These are phyloP conservation scores for Glomeris marginata DNA, from an alignment of 2,888 invertebrate species.

Conservation along the genomic window DNA sequence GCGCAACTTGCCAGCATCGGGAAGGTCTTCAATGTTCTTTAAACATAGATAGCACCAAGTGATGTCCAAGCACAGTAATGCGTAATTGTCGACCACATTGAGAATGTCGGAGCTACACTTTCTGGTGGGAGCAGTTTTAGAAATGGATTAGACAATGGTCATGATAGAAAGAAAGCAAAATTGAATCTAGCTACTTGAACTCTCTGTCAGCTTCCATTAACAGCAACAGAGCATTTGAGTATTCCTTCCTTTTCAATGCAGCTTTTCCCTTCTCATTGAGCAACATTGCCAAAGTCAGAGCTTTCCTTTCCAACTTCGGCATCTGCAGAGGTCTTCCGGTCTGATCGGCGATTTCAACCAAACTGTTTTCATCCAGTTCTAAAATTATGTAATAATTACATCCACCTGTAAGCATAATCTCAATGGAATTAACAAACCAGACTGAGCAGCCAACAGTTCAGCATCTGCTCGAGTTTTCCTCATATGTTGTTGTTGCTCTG, in stretches of 20 bases:
- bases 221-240: slow-evolving; percentile 52
- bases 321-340: slow-evolving; percentile 54
- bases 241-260: slow-evolving; percentile 47
- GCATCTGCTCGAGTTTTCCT: slow-evolving; percentile 22
- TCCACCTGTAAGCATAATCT: slow-evolving; percentile 33
- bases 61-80: slow-evolving; percentile 64
- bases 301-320: slow-evolving; percentile 49
- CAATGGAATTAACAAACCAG: slow-evolving; percentile 18
- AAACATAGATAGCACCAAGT: slow-evolving; percentile 78
- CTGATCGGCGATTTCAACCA: slow-evolving; percentile 46
- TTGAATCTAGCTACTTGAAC: slow-evolving; percentile 36
- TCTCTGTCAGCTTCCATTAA: slow-evolving; percentile 62
- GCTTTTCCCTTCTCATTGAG: slow-evolving; percentile 62
- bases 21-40: slow-evolving; percentile 50
- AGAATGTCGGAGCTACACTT: slow-evolving; percentile 49
- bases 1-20: slow-evolving; percentile 43
- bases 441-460: slow-evolving; percentile 27
- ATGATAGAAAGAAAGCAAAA: not conserved
- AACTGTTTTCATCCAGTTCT: slow-evolving; percentile 22
- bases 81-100: slow-evolving; percentile 63
- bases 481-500: slow-evolving; percentile 18
- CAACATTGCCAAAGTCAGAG: slow-evolving; percentile 58
- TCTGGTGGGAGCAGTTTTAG: slow-evolving; percentile 29
- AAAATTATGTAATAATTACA: not conserved
- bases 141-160: not conserved